Base-by-base conservation (phyloP, 2,888 invertebrate genomes). In the Drosophila vallismaia region DNA sequence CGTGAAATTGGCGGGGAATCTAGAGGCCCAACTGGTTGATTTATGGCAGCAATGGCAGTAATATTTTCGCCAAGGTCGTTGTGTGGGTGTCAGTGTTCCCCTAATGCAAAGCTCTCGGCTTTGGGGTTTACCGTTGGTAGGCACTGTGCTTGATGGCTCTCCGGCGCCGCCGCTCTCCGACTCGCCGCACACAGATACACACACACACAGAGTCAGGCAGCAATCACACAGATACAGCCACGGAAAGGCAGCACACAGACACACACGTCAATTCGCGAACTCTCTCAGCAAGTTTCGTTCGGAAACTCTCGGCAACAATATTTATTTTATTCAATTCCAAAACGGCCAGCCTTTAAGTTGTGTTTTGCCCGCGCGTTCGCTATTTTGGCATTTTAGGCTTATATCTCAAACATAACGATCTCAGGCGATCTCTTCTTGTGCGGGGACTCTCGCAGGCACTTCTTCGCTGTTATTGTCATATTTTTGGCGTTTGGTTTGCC, bases 251-350 rank as follows among this genome's bases (percentile, higher is more conserved):
- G 29, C 44, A 44, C 19, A 4, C 36, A 64, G 38, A 31, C 66
- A 52, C 31, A 6, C 33, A 10, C 33, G 19, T 7, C 14, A 19
- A 26, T 33, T 40, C 19, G 24, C 57, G 40, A 40, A 9, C 40
- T 38, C 12, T 53, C 49, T 49, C 52, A 24, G 45, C 59, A 59
- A 59, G 42, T 42, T 42, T 14, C 42, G 42, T 19, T 42, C 42
- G 42, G 42, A 7, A 42, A 42, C 51, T 55, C 52, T 59, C 57
- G 42, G 67, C 71, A 52, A 68, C 67, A 68, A 69, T 86, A 79
- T 85, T 82, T 85, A 81, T 81, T 85, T 82, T 85, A 81, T 81
- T 81, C 84, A 86, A 81, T 84, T 86, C 84, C 71, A 71, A 71
- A 70, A 70, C 66, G 57, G 57, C 50, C 71, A 62, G 51, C 71